Evolutionary conservation across 2,888 invertebrate genomes (phyloP).

Genomic region (Zonitis immaculata): DNA sequence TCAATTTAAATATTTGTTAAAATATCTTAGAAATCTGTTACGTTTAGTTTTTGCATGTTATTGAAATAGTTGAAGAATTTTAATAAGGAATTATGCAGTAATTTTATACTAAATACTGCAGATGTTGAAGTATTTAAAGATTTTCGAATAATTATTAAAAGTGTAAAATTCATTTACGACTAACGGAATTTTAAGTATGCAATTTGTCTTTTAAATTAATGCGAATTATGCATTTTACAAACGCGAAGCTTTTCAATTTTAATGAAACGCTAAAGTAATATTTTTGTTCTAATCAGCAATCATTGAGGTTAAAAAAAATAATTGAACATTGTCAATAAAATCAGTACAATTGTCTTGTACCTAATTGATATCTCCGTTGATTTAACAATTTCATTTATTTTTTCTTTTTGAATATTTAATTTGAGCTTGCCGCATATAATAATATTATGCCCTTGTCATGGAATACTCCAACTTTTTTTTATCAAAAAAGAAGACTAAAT

Average conservation of each 20-base stretch:
- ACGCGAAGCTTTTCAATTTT: background rate
- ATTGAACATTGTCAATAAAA: no score
- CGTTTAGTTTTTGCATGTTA: background rate
- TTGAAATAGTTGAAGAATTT: background rate
- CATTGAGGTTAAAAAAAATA: no score
- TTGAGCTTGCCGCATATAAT: no score
- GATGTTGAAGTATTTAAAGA: constrained; percentile 9
- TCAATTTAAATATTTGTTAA: background rate
- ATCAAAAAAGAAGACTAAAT: no score
- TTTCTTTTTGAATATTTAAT: no score
- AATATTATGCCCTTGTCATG: no score
- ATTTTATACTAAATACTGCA: background rate
- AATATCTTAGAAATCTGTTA: background rate
- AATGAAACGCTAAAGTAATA: background rate
- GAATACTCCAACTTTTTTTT: no score
- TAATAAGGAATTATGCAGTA: constrained; percentile 6
- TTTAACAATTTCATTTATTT: no score
- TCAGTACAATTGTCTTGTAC: no score
- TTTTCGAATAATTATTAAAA: constrained; percentile 11
- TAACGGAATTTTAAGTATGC: constrained; percentile 13
- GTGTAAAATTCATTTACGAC: constrained; percentile 12
- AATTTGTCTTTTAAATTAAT: constrained; percentile 14
- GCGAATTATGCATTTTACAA: background rate
- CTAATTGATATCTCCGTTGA: no score
- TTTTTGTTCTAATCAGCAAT: background rate